Base-by-base conservation (phyloP, 2,113 vertebrate species). In the Halichoerus grypus region DNA sequence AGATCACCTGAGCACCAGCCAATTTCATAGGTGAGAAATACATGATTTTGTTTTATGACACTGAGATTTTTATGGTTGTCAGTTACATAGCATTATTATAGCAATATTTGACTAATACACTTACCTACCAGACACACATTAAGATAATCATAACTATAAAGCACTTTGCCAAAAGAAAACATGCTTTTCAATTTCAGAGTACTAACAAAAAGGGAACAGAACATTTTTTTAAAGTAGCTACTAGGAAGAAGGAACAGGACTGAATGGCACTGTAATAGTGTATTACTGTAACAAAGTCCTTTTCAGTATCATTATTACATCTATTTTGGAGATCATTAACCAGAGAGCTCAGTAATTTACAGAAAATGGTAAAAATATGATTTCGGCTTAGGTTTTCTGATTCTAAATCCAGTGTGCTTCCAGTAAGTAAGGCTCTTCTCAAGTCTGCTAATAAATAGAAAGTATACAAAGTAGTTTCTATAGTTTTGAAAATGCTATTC, bases 361-460 rank as follows among this genome's bases (percentile, higher is more conserved):
- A 93, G 42, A 76, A 74, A 93, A 19, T 39, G 14, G 10, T 53
- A 91, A 92, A 80, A 91, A 80, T 22, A 77, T 24, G 5, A 76
- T 92, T 90, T 83, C 80, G 84, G 10, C 21, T 46, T 39, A 33
- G 28, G 13, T 87, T 86, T 96, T 87, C 83, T 96, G 19, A 24
- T 95, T 95, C 49, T 72, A 72, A 65, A 89, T 69, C 18, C 8
- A 24, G 3, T 74, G 39, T 14, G 26, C 22, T 55, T 89, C 53
- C 24, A 74, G 26, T 39, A 86, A 61, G 19, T 42, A 67, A 95
- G 6, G 28, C 13, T 87, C 6, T 71, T 80, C 77, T 95, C 72
- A 88, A 86, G 65, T 74, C 74, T 33, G 59, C 36, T 80, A 63
- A 63, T 51, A 33, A 57, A 22, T 13, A 93, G 51, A 76, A 94